Percentiles rank a stretch among this genome's conserved stretches.
These are phyloP conservation scores for Arothron firmamentum DNA, from an alignment of 2,113 vertebrate genomes.

Conservation along the genomic window DNA sequence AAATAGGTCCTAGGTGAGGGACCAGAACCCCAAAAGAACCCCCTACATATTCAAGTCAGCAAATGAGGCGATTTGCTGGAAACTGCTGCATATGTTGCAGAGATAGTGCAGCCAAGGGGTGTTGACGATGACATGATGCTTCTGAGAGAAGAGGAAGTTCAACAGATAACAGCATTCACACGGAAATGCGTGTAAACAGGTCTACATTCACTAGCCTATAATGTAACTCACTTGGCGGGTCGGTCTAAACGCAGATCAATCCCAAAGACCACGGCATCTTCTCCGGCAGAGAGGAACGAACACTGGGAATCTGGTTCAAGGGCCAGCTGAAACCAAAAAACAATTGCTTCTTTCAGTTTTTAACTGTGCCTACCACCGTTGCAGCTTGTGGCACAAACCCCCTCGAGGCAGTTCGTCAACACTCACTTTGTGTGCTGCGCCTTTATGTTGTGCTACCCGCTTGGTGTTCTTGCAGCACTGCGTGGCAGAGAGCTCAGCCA, in stretches of 20 bases:
- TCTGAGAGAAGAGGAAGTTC: too few species aligned
- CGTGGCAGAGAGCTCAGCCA: slow-evolving; percentile 92
- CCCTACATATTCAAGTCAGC: too few species aligned
- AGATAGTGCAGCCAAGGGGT: too few species aligned
- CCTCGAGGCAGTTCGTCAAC: neutral
- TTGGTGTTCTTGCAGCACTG: slow-evolving; percentile 96
- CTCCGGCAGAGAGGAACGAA: slow-evolving; percentile 94
- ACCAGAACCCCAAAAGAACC: too few species aligned
- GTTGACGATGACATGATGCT: too few species aligned
- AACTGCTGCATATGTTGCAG: too few species aligned
- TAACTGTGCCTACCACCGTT: neutral
- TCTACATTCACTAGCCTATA: neutral
- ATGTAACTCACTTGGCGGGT: slow-evolving; percentile 85
- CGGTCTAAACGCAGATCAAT: slow-evolving; percentile 90
- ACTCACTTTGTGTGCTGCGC: slow-evolving; percentile 90
- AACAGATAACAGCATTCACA: too few species aligned
- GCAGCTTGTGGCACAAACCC: too few species aligned
- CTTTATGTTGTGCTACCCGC: slow-evolving; percentile 93
- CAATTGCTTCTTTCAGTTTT: neutral
- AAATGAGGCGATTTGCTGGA: too few species aligned
- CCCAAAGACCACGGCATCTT: slow-evolving; percentile 92
- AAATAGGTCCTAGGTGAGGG: too few species aligned
- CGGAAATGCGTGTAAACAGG: too few species aligned
- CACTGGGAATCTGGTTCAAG: slow-evolving; percentile 95
- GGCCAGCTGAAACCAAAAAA: slow-evolving; percentile 78